Evolutionary conservation across 1,140 invertebrate species (phyloP).

Genomic region (Chlorops oryzae): DNA sequence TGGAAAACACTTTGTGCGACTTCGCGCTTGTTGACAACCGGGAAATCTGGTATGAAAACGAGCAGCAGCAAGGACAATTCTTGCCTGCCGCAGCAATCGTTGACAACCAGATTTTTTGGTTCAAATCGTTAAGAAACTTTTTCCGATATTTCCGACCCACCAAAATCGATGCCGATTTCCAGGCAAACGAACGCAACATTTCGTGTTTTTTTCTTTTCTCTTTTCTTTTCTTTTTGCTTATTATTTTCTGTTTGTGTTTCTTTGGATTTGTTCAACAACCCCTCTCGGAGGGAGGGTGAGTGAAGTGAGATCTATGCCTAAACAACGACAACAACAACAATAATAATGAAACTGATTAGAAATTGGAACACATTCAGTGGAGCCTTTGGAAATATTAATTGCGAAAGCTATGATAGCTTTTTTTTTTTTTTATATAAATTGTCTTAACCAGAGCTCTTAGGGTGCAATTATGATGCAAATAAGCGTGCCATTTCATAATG

Average conservation of each 20-base stretch:
- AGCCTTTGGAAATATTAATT: too few species aligned
- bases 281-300: too few species aligned
- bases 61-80: constrained; percentile 23
- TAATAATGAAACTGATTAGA: constrained; percentile 25
- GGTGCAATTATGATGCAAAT: too few species aligned
- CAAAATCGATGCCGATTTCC: constrained; percentile 29
- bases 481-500: too few species aligned
- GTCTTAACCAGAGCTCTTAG: too few species aligned
- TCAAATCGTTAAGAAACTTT: too few species aligned
- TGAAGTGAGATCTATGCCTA: constrained; percentile 23
- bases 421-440: constrained; percentile 1
- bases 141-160: background rate
- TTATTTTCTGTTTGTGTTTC: constrained; percentile 1
- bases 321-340: constrained; percentile 16
- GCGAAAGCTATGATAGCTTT: too few species aligned
- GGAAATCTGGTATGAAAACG: constrained; percentile 17
- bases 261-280: too few species aligned
- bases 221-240: constrained; percentile 5
- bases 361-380: constrained; percentile 2
- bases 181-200: constrained; percentile 47
- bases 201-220: constrained; percentile 17
- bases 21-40: constrained; percentile 18
- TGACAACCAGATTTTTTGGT: too few species aligned
- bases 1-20: too few species aligned
- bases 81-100: background rate